Evolutionary conservation across 2,888 invertebrate genomes (phyloP).

Genomic region (Oasisia sp.): DNA sequence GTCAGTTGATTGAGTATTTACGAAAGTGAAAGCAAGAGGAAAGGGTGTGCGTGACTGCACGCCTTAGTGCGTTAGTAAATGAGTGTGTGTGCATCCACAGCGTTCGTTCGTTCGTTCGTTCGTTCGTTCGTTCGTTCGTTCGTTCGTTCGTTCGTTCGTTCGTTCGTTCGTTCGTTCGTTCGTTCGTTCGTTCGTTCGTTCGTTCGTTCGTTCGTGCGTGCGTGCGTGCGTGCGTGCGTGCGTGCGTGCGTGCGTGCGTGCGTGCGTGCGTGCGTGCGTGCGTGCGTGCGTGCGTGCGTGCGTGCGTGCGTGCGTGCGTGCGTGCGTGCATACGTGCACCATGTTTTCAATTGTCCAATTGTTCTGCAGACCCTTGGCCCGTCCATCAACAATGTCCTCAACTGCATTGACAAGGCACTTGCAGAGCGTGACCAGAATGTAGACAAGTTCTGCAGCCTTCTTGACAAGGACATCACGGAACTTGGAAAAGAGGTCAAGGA

Average conservation of each 20-base stretch:
- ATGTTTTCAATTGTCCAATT: background rate
- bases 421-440: conserved; percentile 78
- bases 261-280: too few species aligned
- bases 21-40: too few species aligned
- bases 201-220: background rate
- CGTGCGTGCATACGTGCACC: background rate
- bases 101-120: background rate
- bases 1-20: too few species aligned
- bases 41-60: too few species aligned
- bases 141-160: background rate
- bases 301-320: background rate
- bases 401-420: conserved; percentile 77
- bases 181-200: background rate
- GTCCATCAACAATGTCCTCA: conserved; percentile 70
- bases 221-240: too few species aligned
- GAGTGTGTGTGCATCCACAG: too few species aligned
- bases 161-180: background rate
- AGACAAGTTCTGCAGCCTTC: conserved; percentile 76
- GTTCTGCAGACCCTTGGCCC: conserved; percentile 59
- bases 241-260: too few species aligned
- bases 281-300: too few species aligned
- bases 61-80: too few species aligned
- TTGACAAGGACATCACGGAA: conserved; percentile 81
- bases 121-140: background rate
- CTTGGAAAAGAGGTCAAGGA: conserved; percentile 79